These are phyloP conservation scores for Bembecia ichneumoniformis DNA, from an alignment of 2,888 invertebrate species.

Conservation along the genomic window DNA sequence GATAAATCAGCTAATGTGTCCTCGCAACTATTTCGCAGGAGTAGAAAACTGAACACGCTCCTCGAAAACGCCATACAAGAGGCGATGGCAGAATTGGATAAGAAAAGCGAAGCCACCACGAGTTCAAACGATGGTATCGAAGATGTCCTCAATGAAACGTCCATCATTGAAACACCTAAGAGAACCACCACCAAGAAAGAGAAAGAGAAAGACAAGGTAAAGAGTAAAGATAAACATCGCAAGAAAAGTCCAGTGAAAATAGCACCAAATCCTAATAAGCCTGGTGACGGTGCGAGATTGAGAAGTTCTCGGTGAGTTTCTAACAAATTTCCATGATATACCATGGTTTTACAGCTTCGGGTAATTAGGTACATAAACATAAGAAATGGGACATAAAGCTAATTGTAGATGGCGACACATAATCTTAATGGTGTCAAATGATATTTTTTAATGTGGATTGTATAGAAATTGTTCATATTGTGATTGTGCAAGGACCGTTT, in stretches of 20 bases:
- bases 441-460: too few species aligned
- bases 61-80: constrained; percentile 94
- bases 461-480: too few species aligned
- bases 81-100: constrained; percentile 91
- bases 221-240: constrained; percentile 32
- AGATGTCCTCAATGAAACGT: not conserved
- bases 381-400: too few species aligned
- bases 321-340: too few species aligned
- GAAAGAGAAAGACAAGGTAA: constrained; percentile 32
- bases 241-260: constrained; percentile 33
- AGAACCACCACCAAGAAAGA: constrained; percentile 11
- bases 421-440: too few species aligned
- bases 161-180: constrained; percentile 31
- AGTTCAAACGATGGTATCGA: not conserved
- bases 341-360: too few species aligned
- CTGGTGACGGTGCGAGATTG: constrained; percentile 51
- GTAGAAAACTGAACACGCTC: constrained; percentile 92
- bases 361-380: too few species aligned
- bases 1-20: too few species aligned
- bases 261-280: constrained; percentile 28
- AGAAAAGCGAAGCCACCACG: constrained; percentile 58
- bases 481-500: too few species aligned
- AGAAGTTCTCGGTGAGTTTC: constrained; percentile 64
- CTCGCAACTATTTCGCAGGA: constrained; percentile 68
- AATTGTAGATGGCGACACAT: too few species aligned